Evolutionary conservation across 2,888 invertebrate genomes (phyloP).

Genomic region (Ennomos fuscantarius): DNA sequence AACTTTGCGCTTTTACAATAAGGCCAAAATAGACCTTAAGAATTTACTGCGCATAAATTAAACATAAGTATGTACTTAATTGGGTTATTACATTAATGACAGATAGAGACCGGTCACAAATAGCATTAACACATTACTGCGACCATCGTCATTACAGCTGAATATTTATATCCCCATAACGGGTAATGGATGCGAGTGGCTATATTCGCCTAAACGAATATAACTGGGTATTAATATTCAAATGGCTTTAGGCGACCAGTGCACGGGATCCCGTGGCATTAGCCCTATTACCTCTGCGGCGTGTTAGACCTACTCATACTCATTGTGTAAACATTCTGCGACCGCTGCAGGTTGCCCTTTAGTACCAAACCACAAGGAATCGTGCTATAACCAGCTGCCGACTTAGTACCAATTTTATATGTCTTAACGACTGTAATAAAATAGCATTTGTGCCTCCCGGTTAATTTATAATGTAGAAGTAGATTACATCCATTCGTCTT

Average conservation of each 20-base stretch:
- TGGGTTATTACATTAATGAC: constrained; percentile 15
- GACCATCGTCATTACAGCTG: constrained; percentile 47
- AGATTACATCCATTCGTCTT: constrained; percentile 61
- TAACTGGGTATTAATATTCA: constrained; percentile 75
- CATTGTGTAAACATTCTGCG: constrained; percentile 53
- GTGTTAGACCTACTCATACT: constrained; percentile 49
- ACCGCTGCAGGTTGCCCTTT: constrained; percentile 50
- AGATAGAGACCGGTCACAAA: constrained; percentile 33
- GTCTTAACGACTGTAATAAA: constrained; percentile 42
- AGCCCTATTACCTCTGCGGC: constrained; percentile 67
- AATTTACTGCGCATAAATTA: no score
- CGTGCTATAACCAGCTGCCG: constrained; percentile 54
- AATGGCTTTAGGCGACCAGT: constrained; percentile 69
- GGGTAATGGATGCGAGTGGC: constrained; percentile 64
- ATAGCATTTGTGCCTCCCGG: constrained; percentile 51
- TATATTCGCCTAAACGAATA: constrained; percentile 63
- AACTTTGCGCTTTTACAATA: no score
- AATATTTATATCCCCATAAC: constrained; percentile 65
- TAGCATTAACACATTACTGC: constrained; percentile 49
- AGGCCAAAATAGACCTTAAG: no score
- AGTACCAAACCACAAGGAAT: constrained; percentile 51
- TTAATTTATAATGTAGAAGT: constrained; percentile 62
- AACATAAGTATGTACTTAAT: constrained; percentile 2
- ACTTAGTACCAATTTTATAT: constrained; percentile 50
- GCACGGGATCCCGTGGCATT: constrained; percentile 66